These are phyloP conservation scores for Pantherophis guttatus DNA, from an alignment of 2,113 vertebrate species.

Conservation along the genomic window DNA sequence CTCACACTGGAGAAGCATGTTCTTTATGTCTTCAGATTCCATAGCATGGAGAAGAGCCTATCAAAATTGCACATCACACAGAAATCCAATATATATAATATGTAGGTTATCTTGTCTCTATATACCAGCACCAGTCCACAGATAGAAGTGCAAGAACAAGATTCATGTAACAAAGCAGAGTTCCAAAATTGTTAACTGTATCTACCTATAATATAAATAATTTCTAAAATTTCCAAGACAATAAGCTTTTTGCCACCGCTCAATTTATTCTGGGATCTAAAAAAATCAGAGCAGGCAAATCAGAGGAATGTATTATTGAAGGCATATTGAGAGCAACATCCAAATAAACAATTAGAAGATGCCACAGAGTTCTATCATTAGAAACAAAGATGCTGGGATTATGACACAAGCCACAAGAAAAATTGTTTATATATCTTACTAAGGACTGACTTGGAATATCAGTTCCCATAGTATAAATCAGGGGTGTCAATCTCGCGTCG, in stretches of 20 bases:
- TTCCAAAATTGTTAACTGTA: background rate
- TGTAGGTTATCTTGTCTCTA: background rate
- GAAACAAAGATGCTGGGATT: background rate
- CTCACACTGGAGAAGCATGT: background rate
- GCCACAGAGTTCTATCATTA: background rate
- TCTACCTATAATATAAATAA: background rate
- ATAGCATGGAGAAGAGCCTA: background rate
- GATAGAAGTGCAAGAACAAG: background rate
- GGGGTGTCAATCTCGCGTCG: no score
- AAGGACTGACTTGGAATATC: background rate
- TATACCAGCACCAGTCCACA: background rate
- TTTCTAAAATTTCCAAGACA: background rate
- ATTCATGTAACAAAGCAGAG: background rate
- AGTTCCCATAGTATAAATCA: background rate
- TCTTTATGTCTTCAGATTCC: background rate
- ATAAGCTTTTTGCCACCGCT: background rate
- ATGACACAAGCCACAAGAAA: background rate
- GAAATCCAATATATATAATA: background rate
- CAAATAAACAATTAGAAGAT: background rate
- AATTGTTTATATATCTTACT: background rate
- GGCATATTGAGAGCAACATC: background rate
- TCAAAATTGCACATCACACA: background rate
- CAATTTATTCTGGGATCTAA: background rate
- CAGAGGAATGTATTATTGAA: background rate
- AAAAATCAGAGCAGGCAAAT: background rate